These are phyloP conservation scores for Callithrix jacchus DNA, from an alignment of 2,113 vertebrate species.

Conservation along the genomic window DNA sequence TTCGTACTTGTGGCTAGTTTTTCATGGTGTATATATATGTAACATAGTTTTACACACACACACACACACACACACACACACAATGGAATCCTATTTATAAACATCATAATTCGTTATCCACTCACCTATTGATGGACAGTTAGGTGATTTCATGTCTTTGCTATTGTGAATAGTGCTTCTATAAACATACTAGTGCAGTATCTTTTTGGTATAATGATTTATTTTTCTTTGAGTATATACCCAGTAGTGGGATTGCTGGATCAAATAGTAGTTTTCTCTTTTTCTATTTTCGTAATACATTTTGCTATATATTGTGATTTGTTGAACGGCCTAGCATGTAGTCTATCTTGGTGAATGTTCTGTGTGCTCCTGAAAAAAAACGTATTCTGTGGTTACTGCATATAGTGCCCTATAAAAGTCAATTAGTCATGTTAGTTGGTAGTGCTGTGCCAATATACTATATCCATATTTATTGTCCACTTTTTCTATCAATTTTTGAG, in stretches of 20 bases:
- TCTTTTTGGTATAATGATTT: background rate
- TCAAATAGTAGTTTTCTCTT: no score
- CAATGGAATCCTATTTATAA: no score
- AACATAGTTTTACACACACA: no score
- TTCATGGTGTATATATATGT: no score
- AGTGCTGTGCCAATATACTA: background rate
- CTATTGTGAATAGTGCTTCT: background rate
- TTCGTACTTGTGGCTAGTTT: no score
- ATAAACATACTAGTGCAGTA: background rate
- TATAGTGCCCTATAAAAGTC: background rate
- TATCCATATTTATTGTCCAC: background rate
- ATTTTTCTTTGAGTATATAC: background rate
- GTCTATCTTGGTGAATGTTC: background rate
- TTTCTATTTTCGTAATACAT: background rate
- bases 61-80: no score
- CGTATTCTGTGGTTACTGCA: background rate
- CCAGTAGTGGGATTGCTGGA: no score
- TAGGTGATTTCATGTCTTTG: background rate
- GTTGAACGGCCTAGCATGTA: background rate
- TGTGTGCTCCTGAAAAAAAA: background rate
- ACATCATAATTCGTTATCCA: background rate
- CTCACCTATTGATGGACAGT: background rate
- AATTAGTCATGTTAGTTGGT: background rate
- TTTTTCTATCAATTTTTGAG: background rate
- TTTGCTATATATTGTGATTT: background rate